Evolutionary conservation across 2,888 invertebrate genomes (phyloP), one percentile per base, ranked within the genome.

Genomic region (Tetragonisca angustula): DNA sequence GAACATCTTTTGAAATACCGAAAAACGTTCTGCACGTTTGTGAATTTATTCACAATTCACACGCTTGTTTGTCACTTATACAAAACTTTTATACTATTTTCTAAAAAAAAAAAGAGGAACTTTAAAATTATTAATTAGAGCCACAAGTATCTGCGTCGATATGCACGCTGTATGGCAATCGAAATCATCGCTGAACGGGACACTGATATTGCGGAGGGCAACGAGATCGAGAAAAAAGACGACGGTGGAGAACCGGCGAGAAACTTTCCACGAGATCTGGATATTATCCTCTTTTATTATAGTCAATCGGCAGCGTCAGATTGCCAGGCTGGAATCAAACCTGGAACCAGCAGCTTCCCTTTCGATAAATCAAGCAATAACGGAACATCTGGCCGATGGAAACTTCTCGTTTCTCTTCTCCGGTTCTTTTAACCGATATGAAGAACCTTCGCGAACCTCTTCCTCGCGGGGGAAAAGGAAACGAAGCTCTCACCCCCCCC

Each of bases 301-400:
- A 24, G 13, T 50, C 24, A 11, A 76, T 52, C 54, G 5, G 6
- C 21, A 17, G 2, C 24, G n/a, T 62, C 49, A 43, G 49, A 73
- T 65, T 69, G 54, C 27, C 21, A 17, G 15, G 24, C 21, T 59
- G 19, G 49, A 77, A 74, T 24, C 49, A 74, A 65, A 50, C 61
- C 19, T n/a, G 4, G n/a, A 32, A 4, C 4, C 19, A 19, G 19
- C 36, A 2, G 13, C 62, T 64, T 72, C 43, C 72, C 52, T 62
- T 52, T 71, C 36, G 17, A 64, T 72, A 72, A 77, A 73, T 71
- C 77, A 56, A 73, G 15, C 54, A 65, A 64, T 64, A 54, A 49
- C 43, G 56, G 43, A 72, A 36, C 72, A 54, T 77, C 62, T 71
- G 76, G 21, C 62, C 27, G 15, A 13, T 21, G 21, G 27, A 62